phyloP scores from a whole-genome alignment of 1,140 invertebrate genomes.

The Arctopsyche grandis region DNA sequence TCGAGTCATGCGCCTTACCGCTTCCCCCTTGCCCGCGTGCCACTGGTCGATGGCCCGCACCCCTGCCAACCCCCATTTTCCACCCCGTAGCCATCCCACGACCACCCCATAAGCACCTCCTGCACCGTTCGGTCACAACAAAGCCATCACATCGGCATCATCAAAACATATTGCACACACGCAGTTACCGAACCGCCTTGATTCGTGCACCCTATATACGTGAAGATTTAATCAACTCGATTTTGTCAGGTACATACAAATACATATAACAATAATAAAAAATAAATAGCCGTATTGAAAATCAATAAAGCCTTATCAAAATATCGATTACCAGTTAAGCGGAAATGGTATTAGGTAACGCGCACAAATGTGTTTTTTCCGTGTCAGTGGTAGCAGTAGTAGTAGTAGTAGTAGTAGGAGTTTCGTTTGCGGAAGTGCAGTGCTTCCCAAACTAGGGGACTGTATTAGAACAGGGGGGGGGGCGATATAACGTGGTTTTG shows the following conservation, averaged over 20 bases:
- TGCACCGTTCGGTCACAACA: constrained; percentile 28
- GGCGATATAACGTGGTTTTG: no score
- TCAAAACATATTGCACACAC: neutral
- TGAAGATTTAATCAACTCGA: no score
- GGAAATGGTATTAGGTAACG: neutral
- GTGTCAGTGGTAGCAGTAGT: no score
- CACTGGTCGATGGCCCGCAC: constrained; percentile 41
- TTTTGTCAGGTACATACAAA: no score
- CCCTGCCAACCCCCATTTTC: neutral
- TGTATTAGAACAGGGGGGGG: no score
- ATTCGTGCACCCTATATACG: neutral
- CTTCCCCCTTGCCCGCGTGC: neutral
- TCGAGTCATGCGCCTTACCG: constrained; percentile 26
- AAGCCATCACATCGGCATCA: constrained; percentile 5
- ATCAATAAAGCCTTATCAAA: constrained; percentile 1
- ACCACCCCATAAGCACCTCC: neutral
- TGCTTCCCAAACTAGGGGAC: constrained; percentile 9
- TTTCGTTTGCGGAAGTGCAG: neutral
- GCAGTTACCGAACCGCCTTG: neutral
- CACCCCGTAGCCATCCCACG: neutral
- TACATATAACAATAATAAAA: no score
- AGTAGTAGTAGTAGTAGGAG: neutral
- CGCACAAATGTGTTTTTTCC: neutral
- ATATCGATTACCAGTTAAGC: neutral
- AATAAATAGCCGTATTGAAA: neutral